Percentiles rank a stretch among this genome's conserved stretches.
These are phyloP conservation scores for Petrolisthes cinctipes DNA, from an alignment of 2,888 invertebrate genomes.

Conservation along the genomic window DNA sequence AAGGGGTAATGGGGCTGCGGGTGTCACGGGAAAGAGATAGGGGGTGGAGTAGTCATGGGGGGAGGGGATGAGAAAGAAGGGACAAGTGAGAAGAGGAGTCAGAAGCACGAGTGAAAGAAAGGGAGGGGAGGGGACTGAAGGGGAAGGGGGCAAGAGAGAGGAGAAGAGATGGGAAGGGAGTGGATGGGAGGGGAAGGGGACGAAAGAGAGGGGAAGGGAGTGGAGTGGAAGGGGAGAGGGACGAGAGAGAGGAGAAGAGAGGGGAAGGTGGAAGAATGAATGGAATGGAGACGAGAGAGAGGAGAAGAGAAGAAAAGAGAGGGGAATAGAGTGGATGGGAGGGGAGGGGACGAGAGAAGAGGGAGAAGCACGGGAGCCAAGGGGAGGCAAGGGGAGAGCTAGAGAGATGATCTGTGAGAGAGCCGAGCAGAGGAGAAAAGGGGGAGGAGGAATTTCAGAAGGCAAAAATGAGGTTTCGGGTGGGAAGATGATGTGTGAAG, in stretches of 20 bases:
- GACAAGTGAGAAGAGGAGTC: background rate
- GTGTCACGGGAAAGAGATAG: no score
- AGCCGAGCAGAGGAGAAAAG: background rate
- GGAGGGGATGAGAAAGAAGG: background rate
- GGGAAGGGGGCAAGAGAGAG: background rate
- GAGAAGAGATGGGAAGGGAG: background rate
- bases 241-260: no score
- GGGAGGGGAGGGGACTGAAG: background rate
- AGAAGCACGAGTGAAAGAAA: background rate
- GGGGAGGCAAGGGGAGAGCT: background rate
- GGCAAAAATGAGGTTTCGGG: conserved; percentile 12
- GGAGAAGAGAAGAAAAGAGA: background rate
- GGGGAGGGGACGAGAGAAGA: background rate
- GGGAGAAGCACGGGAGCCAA: background rate
- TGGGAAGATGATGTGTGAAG: conserved; percentile 13
- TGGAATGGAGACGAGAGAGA: background rate
- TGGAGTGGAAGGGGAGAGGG: background rate
- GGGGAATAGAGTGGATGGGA: background rate
- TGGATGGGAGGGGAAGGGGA: background rate
- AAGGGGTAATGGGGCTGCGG: no score
- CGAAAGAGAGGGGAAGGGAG: background rate
- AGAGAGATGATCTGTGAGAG: background rate
- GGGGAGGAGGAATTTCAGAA: background rate
- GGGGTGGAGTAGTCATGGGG: background rate
- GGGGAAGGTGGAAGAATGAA: no score